Evolutionary conservation across 2,113 vertebrate species (phyloP).

Genomic region (Dasypus novemcinctus): DNA sequence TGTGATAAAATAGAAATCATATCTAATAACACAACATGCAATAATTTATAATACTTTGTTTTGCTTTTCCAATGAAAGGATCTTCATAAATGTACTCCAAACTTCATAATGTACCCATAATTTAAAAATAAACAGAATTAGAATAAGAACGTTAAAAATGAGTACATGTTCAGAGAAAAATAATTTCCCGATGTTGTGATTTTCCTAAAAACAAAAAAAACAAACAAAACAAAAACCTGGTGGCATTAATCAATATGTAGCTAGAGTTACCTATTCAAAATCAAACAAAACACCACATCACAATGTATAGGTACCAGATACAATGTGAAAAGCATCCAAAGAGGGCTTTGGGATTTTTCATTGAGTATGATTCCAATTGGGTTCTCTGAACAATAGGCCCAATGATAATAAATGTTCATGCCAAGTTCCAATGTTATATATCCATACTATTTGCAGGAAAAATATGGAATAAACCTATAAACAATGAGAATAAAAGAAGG

Average conservation of each 20-base stretch:
- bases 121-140: background rate
- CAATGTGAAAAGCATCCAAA: background rate
- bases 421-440: background rate
- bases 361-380: background rate
- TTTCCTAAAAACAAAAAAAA: background rate
- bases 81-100: background rate
- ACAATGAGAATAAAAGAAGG: background rate
- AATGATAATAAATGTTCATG: background rate
- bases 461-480: background rate
- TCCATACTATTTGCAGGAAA: background rate
- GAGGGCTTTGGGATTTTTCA: background rate
- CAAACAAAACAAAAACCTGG: background rate
- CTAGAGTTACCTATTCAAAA: background rate
- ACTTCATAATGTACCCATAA: background rate
- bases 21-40: background rate
- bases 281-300: background rate
- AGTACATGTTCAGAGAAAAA: background rate
- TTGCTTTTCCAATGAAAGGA: background rate
- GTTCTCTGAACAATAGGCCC: background rate
- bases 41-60: constrained; percentile 7
- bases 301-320: background rate
- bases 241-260: background rate
- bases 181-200: background rate
- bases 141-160: background rate
- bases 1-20: background rate